Evolutionary conservation across 1,140 invertebrate species (phyloP), one percentile per base, ranked within the genome.

Genomic region (Aleiodes sp.): DNA sequence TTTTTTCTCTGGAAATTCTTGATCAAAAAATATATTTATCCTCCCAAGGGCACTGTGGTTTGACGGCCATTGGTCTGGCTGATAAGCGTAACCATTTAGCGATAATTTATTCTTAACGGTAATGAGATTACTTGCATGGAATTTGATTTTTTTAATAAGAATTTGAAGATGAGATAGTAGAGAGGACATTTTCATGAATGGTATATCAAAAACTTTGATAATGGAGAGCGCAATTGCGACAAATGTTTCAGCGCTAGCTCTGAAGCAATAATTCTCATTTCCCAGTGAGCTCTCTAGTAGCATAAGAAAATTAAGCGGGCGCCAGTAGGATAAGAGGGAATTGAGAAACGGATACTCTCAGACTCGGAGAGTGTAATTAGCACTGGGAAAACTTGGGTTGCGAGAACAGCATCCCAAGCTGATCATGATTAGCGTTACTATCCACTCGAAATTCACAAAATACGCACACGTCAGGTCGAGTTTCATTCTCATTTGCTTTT

Each of bases 351-450:
- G 56, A 29, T 59, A 59, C 26, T 59, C 24, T 24, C 12, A 31
- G 28, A 59, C 56, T 59, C 16, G 56, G 28, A 31, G 28, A 59
- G 56, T 59, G 56, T 59, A 59, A 59, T 59, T 59, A 59, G 56
- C 56, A 59, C 56, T 59, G 56, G 28, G 56, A 26, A 29, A 59
- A 59, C 39, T 43, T 16, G 39, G 39, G 7, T 43, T 43, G 39
- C 19, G 39, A 43, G 39, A 43, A 43, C 39, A 16, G 39, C 39
- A 16, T 43, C 39, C 12, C 39, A 16, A 43, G 39, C 39, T 43
- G 39, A 43, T 43, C 39, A 43, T 43, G 39, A 43, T 43, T 43
- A 43, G n/a, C 39, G 39, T 16, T 16, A n/a, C 39, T 16, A 43
- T 43, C 39, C 39, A 43, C 12, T 43, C 19, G 14, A 43, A 43